Evolutionary conservation across 1,140 invertebrate genomes (phyloP).

Genomic region (Globodera ellingtonae): DNA sequence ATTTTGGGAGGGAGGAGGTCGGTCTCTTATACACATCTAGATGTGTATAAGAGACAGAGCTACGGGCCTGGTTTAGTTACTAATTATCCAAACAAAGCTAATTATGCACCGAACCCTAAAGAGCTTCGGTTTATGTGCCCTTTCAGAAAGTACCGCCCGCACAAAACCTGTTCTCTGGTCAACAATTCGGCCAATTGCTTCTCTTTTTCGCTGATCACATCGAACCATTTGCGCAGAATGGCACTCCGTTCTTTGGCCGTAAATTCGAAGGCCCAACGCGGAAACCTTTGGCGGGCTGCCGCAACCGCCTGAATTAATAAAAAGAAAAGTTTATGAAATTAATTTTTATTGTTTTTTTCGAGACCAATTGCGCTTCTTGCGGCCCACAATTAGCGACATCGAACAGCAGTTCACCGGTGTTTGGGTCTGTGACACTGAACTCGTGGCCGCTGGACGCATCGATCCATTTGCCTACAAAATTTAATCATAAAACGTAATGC

Average conservation of each 20-base stretch:
- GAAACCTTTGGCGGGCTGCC: slow-evolving; percentile 56
- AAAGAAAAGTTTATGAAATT: slow-evolving; percentile 6
- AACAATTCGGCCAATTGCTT: slow-evolving; percentile 55
- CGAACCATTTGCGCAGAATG: slow-evolving; percentile 56
- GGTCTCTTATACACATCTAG: no score
- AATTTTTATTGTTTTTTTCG: not conserved
- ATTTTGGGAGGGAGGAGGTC: no score
- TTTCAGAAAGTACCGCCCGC: no score
- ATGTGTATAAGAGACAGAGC: no score
- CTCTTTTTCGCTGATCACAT: slow-evolving; percentile 49
- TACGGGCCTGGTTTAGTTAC: no score
- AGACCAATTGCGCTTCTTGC: slow-evolving; percentile 55
- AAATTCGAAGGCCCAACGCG: slow-evolving; percentile 54
- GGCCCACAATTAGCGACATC: slow-evolving; percentile 56
- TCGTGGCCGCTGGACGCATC: slow-evolving; percentile 38
- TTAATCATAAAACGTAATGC: not conserved
- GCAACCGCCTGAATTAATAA: slow-evolving; percentile 53
- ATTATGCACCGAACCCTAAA: no score
- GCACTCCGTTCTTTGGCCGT: slow-evolving; percentile 61
- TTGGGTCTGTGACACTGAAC: slow-evolving; percentile 60
- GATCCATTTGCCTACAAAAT: slow-evolving; percentile 53
- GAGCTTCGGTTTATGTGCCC: no score
- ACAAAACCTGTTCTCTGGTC: slow-evolving; percentile 56
- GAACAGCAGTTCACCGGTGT: slow-evolving; percentile 48
- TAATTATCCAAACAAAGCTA: no score